These are phyloP conservation scores for Sphenopsis melanotis DNA, from an alignment of 2,797 vertebrate species.

Conservation along the genomic window DNA sequence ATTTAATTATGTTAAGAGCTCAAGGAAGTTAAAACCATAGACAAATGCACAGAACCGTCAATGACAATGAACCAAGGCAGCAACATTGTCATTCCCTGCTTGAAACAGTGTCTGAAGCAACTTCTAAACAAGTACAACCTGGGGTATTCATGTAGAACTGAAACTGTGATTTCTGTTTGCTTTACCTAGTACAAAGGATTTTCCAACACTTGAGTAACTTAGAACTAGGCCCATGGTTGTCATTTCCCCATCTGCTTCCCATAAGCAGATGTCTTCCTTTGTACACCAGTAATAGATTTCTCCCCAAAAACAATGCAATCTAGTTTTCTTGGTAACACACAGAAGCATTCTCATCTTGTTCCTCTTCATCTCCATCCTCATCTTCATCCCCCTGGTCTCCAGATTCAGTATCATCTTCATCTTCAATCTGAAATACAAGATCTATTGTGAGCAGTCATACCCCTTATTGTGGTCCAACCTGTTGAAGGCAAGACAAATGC, in stretches of 20 bases:
- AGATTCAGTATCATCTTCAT: conserved; percentile 92
- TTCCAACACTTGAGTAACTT: conserved; percentile 62
- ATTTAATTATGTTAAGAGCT: conserved; percentile 57
- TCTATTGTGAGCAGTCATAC: not conserved
- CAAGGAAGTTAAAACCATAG: conserved; percentile 40
- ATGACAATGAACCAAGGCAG: conserved; percentile 46
- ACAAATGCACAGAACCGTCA: conserved; percentile 36
- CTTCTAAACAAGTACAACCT: conserved; percentile 51
- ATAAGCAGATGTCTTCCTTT: conserved; percentile 38
- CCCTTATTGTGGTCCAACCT: not conserved
- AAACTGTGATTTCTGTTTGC: conserved; percentile 30
- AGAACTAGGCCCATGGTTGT: conserved; percentile 31
- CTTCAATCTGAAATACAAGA: conserved; percentile 81
- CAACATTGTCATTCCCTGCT: conserved; percentile 47
- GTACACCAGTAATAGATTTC: conserved; percentile 21
- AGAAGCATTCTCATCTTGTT: conserved; percentile 49
- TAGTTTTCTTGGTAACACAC: not conserved
- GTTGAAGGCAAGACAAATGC: not conserved
- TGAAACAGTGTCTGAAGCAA: conserved; percentile 35
- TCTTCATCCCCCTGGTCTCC: conserved; percentile 88
- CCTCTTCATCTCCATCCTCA: conserved; percentile 75
- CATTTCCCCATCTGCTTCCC: conserved; percentile 36
- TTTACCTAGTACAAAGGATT: conserved; percentile 37
- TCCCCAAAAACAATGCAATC: not conserved
- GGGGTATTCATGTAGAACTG: conserved; percentile 52